These are phyloP conservation scores for Amazona vittata DNA, from an alignment of 2,113 vertebrate genomes.

Conservation along the genomic window DNA sequence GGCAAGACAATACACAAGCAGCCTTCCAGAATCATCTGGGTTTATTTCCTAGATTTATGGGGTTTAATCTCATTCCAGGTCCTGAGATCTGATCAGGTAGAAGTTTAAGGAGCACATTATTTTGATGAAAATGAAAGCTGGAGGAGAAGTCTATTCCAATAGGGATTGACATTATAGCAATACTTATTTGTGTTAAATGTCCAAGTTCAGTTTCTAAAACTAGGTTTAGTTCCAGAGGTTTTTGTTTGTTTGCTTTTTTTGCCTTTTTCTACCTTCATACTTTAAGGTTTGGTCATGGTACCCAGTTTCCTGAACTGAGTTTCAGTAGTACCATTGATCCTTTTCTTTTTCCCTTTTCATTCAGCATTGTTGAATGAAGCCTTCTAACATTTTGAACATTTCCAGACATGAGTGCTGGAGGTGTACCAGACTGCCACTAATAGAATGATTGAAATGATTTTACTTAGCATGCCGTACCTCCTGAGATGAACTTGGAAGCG, in stretches of 20 bases:
- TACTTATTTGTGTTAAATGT: neutral
- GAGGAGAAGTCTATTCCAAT: neutral
- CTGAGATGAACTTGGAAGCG: neutral
- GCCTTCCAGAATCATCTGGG: neutral
- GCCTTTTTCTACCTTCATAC: neutral
- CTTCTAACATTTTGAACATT: neutral
- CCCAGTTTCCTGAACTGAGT: neutral
- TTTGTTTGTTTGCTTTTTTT: neutral
- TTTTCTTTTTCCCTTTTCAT: neutral
- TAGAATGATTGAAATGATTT: neutral
- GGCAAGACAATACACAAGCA: neutral
- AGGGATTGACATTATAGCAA: neutral
- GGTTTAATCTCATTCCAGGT: neutral
- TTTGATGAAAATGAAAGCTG: neutral
- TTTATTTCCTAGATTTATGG: neutral
- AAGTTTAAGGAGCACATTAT: neutral
- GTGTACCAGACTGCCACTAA: neutral
- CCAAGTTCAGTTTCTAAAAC: neutral
- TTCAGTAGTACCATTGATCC: neutral
- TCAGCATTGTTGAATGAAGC: neutral
- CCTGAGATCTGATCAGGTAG: neutral
- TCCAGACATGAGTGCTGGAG: neutral
- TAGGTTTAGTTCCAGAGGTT: rapidly evolving
- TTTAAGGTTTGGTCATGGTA: neutral
- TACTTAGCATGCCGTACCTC: neutral